Evolutionary conservation across 1,140 invertebrate species (phyloP).

Genomic region (Teleopsis dalmanni): DNA sequence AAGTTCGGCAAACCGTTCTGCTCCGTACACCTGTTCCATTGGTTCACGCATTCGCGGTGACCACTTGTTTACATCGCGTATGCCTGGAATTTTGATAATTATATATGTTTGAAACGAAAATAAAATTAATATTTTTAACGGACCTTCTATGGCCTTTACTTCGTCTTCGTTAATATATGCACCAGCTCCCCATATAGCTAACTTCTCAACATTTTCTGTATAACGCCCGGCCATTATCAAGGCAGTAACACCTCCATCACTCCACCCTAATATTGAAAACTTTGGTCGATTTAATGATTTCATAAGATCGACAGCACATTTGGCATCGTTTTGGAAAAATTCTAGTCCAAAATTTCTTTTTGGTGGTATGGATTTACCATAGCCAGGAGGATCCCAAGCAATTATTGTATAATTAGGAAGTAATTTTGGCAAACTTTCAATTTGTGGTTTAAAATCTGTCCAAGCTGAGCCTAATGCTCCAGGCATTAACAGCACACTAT

Average conservation of each 20-base stretch:
- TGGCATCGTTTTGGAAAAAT: slow-evolving; percentile 71
- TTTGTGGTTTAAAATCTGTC: slow-evolving; percentile 75
- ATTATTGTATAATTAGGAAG: slow-evolving; percentile 64
- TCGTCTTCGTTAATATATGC: slow-evolving; percentile 65
- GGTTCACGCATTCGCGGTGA: slow-evolving; percentile 68
- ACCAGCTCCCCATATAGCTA: slow-evolving; percentile 73
- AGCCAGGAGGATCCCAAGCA: slow-evolving; percentile 84
- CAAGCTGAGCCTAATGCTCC: slow-evolving; percentile 69
- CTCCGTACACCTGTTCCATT: slow-evolving; percentile 66
- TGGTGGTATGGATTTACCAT: slow-evolving; percentile 76
- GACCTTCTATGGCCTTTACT: slow-evolving; percentile 56
- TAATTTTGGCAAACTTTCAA: slow-evolving; percentile 56
- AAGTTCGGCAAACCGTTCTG: slow-evolving; percentile 58
- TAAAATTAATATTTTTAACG: not conserved
- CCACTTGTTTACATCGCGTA: slow-evolving; percentile 68
- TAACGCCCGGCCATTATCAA: slow-evolving; percentile 66
- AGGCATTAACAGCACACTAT: slow-evolving; percentile 64
- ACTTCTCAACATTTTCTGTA: slow-evolving; percentile 58
- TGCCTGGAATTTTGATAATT: slow-evolving; percentile 26
- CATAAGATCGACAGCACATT: slow-evolving; percentile 63
- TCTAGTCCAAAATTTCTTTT: slow-evolving; percentile 59
- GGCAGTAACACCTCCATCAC: slow-evolving; percentile 76
- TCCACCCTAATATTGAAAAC: slow-evolving; percentile 81
- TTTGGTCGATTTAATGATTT: slow-evolving; percentile 57
- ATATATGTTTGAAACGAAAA: not conserved